Base-by-base conservation (phyloP, 2,113 vertebrate genomes). In the Jaculus jaculus region DNA sequence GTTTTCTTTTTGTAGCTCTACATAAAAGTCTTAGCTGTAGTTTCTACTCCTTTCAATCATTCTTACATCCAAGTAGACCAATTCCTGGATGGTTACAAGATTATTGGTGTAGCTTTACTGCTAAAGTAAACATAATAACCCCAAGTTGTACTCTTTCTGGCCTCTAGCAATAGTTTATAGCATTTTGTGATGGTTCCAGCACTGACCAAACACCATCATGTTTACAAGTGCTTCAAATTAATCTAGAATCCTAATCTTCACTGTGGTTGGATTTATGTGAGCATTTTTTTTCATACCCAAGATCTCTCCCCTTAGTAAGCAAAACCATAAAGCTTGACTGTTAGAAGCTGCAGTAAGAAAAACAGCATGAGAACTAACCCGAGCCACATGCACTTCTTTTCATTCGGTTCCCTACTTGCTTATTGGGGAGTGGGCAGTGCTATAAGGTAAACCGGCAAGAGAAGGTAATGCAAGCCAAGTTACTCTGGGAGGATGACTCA, bases 21-120 rank as follows among this genome's bases (percentile, higher is more conserved):
- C 61, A 39, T 79, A 82, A 79, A 92, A 89, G 51, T 74, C 42
- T 89, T 42, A 84, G 34, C 26, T 69, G 87, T 65, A 34, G 42
- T 93, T 90, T 74, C 73, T 94, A 2, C 13, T 93, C 37, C n/a
- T 73, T 81, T 88, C n/a, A 61, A 77, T 84, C 26, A 20, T 61
- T 34, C 74, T 30, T 82, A 71, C 23, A 51, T 32, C 39, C 39
- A 60, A 79, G 16, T 37, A 2, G 81, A 58, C 21, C 8, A 8
- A 47, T 47, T 88, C 26, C 23, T 60, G 60, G 81, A 20, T 86
- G 83, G 63, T 66, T 30, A 11, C 26, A 51, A 66, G 60, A 11
- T 66, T 71, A 12, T 71, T 69, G 72, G 17, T n/a, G 9, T 47
- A 47, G 42, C 42, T 92, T 75, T 72, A 69, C 75, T 63, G 75